These are phyloP conservation scores for Drosophila lini DNA, from an alignment of 1,140 invertebrate species.

Conservation along the genomic window DNA sequence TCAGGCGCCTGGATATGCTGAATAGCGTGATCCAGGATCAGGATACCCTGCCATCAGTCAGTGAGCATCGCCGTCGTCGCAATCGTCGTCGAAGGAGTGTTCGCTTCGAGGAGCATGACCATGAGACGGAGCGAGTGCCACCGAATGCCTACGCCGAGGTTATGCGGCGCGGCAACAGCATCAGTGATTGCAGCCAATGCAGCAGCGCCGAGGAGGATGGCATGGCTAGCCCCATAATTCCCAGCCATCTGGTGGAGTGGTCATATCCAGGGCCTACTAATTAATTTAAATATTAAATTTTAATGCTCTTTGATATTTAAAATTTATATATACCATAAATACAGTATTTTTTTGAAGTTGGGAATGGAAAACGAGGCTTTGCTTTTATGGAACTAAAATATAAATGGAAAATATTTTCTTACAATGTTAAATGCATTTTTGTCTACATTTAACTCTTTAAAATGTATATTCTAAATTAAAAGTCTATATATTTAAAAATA, in stretches of 20 bases:
- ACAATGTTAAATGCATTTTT: neutral
- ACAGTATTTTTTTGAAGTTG: no score
- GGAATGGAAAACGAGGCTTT: neutral
- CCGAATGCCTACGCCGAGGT: slow-evolving; percentile 1
- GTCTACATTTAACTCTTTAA: no score
- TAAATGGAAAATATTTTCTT: neutral
- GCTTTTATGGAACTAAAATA: no score
- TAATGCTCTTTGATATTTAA: neutral
- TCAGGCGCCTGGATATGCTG: neutral
- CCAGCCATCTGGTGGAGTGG: slow-evolving; percentile 17
- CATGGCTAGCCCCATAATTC: no score
- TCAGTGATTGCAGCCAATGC: slow-evolving; percentile 65
- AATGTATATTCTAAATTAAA: no score
- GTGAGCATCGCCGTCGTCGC: neutral
- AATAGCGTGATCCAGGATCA: neutral
- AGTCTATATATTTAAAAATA: neutral
- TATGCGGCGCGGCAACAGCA: slow-evolving; percentile 53
- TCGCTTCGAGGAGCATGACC: neutral
- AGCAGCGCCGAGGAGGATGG: slow-evolving; percentile 36
- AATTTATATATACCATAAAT: neutral
- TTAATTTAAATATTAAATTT: neutral
- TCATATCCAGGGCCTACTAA: slow-evolving; percentile 3
- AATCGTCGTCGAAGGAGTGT: neutral
- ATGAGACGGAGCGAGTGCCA: neutral
- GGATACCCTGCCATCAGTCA: neutral